Evolutionary conservation across 1,140 invertebrate genomes (phyloP), one percentile per base, ranked within the genome.

Genomic region (Diachasmimorpha longicaudata): DNA sequence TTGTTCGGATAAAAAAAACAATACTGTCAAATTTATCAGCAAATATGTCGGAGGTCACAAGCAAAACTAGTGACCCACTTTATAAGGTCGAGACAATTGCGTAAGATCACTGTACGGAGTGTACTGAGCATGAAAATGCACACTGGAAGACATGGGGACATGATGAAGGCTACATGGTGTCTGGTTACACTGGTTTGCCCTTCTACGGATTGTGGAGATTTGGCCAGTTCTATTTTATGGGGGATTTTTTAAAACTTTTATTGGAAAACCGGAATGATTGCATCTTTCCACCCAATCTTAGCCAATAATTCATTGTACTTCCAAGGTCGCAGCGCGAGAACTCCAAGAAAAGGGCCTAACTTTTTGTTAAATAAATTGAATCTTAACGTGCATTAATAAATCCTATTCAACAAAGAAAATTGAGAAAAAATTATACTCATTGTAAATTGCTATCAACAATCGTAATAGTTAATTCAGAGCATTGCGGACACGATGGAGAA

Each of bases 61-160:
- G 70, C 44, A 77, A 77, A 77, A 77, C 67, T 25, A 68, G 68
- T 77, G 71, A 72, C 76, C 76, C 39, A 73, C 63, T 77, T 77
- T 48, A 46, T 70, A 73, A 77, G 46, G 71, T 73, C 52, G 39
- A 31, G 23, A 55, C 42, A 52, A 71, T 75, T 75, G 66, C 44
- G 31, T 68, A 69, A 75, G 66, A 75, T 23, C 21, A 39, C 68
- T 70, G 48, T 52, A 52, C 74, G 70, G 58, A 63, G 74, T 67
- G 21, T 23, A 52, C 25, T 71, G 23, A 66, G n/a, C 23, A 37
- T 25, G 19, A 37, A 21, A 31, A 58, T 31, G 39, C n/a, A 76
- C 66, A 71, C 37, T 25, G 23, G 58, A 19, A 31, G 58, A 39
- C 25, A 55, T 39, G 36, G 14, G 67, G 55, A 52, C 23, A 39